Evolutionary conservation across 2,888 invertebrate genomes (phyloP).

Genomic region (Buathra laborator): DNA sequence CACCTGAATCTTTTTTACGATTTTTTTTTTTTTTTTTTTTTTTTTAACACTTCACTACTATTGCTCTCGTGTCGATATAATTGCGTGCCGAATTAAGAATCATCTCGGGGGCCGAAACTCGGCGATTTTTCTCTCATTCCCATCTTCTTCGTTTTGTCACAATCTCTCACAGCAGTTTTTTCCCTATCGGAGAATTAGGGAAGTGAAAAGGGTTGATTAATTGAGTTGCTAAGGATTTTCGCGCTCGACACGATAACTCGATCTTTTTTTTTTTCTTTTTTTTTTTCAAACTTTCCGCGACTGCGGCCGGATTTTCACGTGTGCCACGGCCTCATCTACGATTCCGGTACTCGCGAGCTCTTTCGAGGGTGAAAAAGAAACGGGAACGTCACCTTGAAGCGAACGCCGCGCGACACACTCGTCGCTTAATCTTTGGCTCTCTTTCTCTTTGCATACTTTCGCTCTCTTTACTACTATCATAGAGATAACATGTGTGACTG

Average conservation of each 20-base stretch:
- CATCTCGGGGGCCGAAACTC: neutral
- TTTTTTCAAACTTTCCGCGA: neutral
- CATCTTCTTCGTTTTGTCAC: neutral
- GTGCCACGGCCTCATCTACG: constrained; percentile 35
- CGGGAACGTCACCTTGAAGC: constrained; percentile 51
- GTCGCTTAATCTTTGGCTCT: constrained; percentile 27
- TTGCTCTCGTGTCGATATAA: constrained; percentile 27
- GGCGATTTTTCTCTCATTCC: neutral
- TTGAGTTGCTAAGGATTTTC: constrained; percentile 23
- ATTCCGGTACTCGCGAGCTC: constrained; percentile 34
- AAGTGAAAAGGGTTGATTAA: constrained; percentile 28
- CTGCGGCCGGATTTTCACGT: constrained; percentile 25
- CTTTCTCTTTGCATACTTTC: neutral
- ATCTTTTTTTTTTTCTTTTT: neutral
- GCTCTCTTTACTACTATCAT: neutral
- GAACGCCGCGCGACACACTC: constrained; percentile 12
- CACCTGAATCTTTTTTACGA: neutral
- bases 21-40: constrained; percentile 2
- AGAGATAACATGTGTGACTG: neutral
- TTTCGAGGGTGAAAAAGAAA: constrained; percentile 53
- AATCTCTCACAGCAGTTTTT: neutral
- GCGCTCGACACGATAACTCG: constrained; percentile 23
- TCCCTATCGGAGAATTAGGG: neutral
- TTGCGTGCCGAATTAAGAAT: constrained; percentile 32
- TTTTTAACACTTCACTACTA: constrained; percentile 35